Evolutionary conservation across 2,113 vertebrate genomes (phyloP), one percentile per base, ranked within the genome.

Genomic region (Syrrhaptes paradoxus): DNA sequence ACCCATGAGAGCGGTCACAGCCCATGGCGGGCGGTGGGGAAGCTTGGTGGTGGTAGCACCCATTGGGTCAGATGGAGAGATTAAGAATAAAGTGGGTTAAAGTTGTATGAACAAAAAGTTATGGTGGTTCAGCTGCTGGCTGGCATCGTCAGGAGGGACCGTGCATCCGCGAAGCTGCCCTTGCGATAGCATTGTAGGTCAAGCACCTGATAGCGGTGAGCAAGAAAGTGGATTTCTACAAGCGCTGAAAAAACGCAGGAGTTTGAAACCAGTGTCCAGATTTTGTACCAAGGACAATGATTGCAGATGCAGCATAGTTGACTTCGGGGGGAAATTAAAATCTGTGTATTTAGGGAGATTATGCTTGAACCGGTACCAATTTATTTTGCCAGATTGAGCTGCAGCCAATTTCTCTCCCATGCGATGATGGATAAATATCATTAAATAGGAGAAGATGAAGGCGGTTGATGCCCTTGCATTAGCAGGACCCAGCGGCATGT

Each of bases 401-500:
- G 85, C 55, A 43, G 94, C 94, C 94, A 97, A 89, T 83, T 95
- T 46, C 93, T 93, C 57, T 93, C 94, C 94, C 91, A 38, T 86
- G 95, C 10, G 75, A 36, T 80, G 95, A 32, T 11, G 95, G 94
- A 96, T 96, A 96, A 97, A 97, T 96, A 95, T 92, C 95, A 94
- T 97, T 94, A 95, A 95, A 91, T 17, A 80, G 87, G 92, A 46
- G 36, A 78, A 96, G 95, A 96, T 96, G 92, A 68, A 93, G 90
- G 87, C 4, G 5, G 61, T 78, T 4, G 92, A 97, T 97, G 95
- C 79, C 93, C 96, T 97, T 97, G 94, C 34, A 65, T 87, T 62
- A 74, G 86, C 20, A 16, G 90, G 85, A 89, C 43, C 57, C 61
- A 66, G 48, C 9, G 29, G 28, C 7, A 5, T 38, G 54, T 51